Conservation (phyloP, 2,888 invertebrate genomes). For the Machimus atricapillus region DNA sequence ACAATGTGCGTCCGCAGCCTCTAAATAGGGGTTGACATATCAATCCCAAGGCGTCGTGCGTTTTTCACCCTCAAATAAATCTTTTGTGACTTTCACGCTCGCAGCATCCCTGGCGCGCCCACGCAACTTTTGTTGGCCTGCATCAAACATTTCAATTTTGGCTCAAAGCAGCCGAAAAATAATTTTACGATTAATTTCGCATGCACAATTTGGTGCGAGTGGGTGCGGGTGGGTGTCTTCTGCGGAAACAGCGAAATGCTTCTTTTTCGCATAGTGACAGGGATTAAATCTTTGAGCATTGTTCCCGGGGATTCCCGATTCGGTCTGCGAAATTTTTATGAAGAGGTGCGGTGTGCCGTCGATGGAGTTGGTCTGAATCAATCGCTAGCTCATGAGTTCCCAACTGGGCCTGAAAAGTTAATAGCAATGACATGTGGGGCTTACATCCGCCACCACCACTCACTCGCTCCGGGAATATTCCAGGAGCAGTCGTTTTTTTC, state of each 20-base stretch:
- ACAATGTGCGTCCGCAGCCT: background rate
- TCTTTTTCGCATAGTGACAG: background rate
- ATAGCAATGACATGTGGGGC: constrained; percentile 5
- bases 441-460: background rate
- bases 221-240: background rate
- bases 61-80: background rate
- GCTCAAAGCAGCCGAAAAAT: constrained; percentile 6
- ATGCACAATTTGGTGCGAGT: background rate
- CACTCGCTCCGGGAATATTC: background rate
- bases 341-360: background rate
- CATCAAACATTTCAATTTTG: constrained; percentile 27
- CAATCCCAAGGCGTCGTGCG: background rate
- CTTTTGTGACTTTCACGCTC: background rate
- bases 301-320: background rate
- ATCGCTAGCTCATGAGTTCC: background rate
- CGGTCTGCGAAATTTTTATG: background rate
- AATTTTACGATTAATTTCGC: constrained; percentile 25
- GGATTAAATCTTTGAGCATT: background rate
- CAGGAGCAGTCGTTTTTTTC: background rate
- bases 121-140: background rate
- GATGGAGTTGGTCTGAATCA: background rate
- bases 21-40: background rate
- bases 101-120: background rate
- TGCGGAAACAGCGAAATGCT: background rate
- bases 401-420: background rate